These are phyloP conservation scores for Amphipyra berbera DNA, from an alignment of 2,888 invertebrate genomes.

Conservation along the genomic window DNA sequence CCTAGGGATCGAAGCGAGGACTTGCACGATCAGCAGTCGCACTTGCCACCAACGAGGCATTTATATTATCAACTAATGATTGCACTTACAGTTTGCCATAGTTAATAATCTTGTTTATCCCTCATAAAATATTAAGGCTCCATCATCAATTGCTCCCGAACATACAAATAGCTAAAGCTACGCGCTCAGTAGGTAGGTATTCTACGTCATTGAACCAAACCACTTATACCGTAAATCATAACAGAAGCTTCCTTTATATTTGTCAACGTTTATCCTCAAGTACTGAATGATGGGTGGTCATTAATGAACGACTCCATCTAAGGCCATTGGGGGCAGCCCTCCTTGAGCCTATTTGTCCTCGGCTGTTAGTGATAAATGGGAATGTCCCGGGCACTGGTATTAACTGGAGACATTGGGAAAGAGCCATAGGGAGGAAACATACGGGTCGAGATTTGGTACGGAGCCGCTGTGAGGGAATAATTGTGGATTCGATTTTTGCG, in stretches of 20 bases:
- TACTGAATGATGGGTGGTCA: slow-evolving; percentile 80
- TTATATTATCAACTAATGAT: too few species aligned
- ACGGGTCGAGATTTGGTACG: slow-evolving; percentile 29
- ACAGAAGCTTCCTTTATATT: slow-evolving; percentile 78
- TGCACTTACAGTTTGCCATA: neutral
- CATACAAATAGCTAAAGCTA: slow-evolving; percentile 32
- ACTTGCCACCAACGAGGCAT: too few species aligned
- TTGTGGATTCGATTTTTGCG: neutral
- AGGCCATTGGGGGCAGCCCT: slow-evolving; percentile 80
- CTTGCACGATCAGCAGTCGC: too few species aligned
- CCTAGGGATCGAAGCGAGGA: too few species aligned
- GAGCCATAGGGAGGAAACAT: slow-evolving; percentile 40
- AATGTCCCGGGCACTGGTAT: slow-evolving; percentile 72
- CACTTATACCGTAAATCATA: slow-evolving; percentile 77
- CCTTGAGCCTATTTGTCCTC: slow-evolving; percentile 80
- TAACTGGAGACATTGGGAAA: slow-evolving; percentile 64
- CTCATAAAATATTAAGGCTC: slow-evolving; percentile 3
- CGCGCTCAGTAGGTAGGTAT: too few species aligned
- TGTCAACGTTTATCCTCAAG: slow-evolving; percentile 83
- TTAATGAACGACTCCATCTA: slow-evolving; percentile 78
- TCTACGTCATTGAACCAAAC: slow-evolving; percentile 53
- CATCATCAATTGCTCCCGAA: slow-evolving; percentile 46
- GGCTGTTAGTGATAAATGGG: slow-evolving; percentile 79
- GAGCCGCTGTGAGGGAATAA: slow-evolving; percentile 2
- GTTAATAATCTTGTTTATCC: neutral